Conservation (phyloP, 2,797 vertebrate genomes). For the Hippopotamyrus pictus region DNA sequence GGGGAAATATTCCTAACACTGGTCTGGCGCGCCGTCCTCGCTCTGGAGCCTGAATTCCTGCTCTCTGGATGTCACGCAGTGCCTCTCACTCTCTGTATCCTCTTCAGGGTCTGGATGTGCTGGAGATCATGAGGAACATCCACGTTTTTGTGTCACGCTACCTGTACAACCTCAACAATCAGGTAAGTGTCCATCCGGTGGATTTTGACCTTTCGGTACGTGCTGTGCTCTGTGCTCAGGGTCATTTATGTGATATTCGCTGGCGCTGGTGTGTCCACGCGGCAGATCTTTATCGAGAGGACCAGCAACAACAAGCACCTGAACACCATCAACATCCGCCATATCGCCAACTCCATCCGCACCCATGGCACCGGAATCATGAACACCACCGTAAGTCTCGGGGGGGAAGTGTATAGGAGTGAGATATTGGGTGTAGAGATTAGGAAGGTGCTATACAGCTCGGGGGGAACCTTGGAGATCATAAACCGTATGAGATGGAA, state of each 20-base stretch:
- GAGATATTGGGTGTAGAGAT: not conserved
- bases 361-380: slow-evolving; percentile 98
- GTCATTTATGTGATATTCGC: not conserved
- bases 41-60: not conserved
- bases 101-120: slow-evolving; percentile 85
- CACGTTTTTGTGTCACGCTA: slow-evolving; percentile 97
- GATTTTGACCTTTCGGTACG: not conserved
- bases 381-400: slow-evolving; percentile 86
- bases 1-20: not conserved
- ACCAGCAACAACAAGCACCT: slow-evolving; percentile 98
- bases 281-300: slow-evolving; percentile 95
- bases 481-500: not conserved
- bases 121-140: slow-evolving; percentile 99
- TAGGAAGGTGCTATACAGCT: not conserved
- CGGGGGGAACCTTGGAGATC: not conserved
- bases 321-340: slow-evolving; percentile 98
- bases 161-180: slow-evolving; percentile 98
- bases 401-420: not conserved
- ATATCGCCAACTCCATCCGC: slow-evolving; percentile 95
- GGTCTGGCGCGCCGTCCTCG: not conserved
- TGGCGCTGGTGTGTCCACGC: not conserved
- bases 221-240: not conserved
- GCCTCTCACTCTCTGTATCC: not conserved
- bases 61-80: not conserved
- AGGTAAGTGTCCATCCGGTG: slow-evolving; percentile 57